Evolutionary conservation across 2,113 vertebrate species (phyloP), one percentile per base, ranked within the genome.

Genomic region (Tenebrosternarchus preto): DNA sequence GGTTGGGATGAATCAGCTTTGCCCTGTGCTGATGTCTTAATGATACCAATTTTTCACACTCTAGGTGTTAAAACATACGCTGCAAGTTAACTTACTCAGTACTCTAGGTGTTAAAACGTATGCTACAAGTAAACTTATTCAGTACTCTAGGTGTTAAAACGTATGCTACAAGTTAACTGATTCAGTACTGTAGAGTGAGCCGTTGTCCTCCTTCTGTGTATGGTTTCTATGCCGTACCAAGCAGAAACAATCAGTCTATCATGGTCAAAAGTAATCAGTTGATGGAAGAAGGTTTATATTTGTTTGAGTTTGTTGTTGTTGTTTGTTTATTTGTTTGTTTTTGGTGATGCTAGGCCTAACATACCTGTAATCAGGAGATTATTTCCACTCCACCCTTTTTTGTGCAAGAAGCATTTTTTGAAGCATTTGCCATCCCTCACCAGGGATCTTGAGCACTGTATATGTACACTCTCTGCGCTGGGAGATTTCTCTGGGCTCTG

Each of bases 341-440:
- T 15, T 15, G 15, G 15, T 50, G 43, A 50, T 15, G 5, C 43
- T 50, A 9, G 43, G 43, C 11, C 59, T 79, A 76, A 76, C 76
- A 36, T 56, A 31, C 11, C 70, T 59, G 36, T 85, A 78, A 86
- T 81, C 81, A 59, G 71, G 22, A 70, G 76, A 81, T 81, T 82
- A 80, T 77, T 77, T 81, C 73, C 70, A 67, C 85, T 84, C 89
- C 76, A 78, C 53, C 81, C 36, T 43, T 56, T 43, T 39, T 56
- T 86, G 81, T 87, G 85, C 68, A 77, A 36, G 59, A 56, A 84
- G 83, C 64, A 81, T 84, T 82, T 69, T 83, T 76, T 16, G 27
- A 66, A 86, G 78, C 80, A 87, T 88, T 85, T 85, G 70, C 82
- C 74, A 76, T 24, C 56, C 46, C 72, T 83, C 82, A 82, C 39